Percentiles rank a stretch among this genome's conserved stretches.
These are phyloP conservation scores for Argyrosomus japonicus DNA, from an alignment of 2,113 vertebrate species.

Conservation along the genomic window DNA sequence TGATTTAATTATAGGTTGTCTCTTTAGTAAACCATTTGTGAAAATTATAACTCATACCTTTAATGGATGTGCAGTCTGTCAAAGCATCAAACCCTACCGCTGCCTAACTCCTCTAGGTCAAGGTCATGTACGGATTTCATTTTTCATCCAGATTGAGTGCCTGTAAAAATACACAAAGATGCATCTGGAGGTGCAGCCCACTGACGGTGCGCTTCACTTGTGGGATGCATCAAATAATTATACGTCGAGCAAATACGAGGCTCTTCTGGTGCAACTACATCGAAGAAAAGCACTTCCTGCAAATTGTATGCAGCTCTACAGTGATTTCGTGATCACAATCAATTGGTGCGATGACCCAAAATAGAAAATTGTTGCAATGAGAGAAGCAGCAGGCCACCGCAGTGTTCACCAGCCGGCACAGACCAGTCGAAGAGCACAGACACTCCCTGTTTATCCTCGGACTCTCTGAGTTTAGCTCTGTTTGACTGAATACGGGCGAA, in stretches of 20 bases:
- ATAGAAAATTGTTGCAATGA: background rate
- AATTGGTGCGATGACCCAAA: background rate
- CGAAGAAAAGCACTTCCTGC: constrained; percentile 10
- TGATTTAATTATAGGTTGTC: background rate
- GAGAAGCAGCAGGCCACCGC: background rate
- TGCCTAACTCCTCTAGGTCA: background rate
- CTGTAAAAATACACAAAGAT: background rate
- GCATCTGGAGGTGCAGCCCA: background rate
- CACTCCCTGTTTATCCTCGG: constrained; percentile 5
- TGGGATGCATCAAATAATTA: background rate
- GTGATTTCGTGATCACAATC: background rate
- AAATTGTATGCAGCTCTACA: background rate
- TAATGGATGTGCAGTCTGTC: background rate
- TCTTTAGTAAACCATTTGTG: background rate
- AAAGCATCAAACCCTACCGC: background rate
- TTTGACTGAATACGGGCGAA: background rate
- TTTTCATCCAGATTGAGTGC: constrained; percentile 3
- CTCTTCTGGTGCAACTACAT: background rate
- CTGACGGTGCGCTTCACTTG: background rate
- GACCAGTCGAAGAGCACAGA: background rate
- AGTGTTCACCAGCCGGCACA: background rate
- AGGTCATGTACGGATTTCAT: background rate
- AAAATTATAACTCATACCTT: background rate
- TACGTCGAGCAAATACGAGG: background rate
- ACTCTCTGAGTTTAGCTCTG: background rate